Base-by-base conservation (phyloP, 2,888 invertebrate species). In the Cheilosia urbana region DNA sequence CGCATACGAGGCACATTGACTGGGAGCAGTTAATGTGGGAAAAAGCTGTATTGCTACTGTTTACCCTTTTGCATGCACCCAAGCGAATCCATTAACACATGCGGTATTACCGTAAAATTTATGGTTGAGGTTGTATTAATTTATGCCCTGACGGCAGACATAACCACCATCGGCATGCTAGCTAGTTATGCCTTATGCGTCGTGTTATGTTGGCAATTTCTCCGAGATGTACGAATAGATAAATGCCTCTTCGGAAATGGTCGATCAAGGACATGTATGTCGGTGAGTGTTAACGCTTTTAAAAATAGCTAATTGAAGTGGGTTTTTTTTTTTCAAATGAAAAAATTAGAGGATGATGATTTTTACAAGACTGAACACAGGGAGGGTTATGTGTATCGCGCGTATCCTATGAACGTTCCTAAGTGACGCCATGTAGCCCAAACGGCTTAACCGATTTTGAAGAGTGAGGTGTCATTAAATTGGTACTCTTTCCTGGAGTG, bases 31-130 rank as follows among this genome's bases (percentile, higher is more conserved):
- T 37, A 24, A 37, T 57, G 37, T 30, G n/a, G 13, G 55, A 34
- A 65, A 49, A 49, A n/a, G 5, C 47, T 34, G 47, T 53, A 19
- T 21, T 19, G 57, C 13, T 57, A 15, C 63, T 63, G 24, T 34
- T 75, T 65, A 30, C 66, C 15, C 57, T 58, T 45, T 57, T 57
- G 15, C 42, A 34, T 68, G 53, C 68, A 68, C 37, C 75, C 37
- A 55, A 58, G 65, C 49, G 57, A 60, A 68, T n/a, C 76, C 76
- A 60, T 76, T 76, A 66, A 76, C 68, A 76, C 76, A 68, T 76
- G 60, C 51, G 60, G 60, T 58, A 58, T 66, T 66, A 75, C 17
- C 24, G 57, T 58, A 24, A 6, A 68, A 76, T 76, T 76, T 60
- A 76, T 76, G 42, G 76, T n/a, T 51, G 45, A 45, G 42, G 60